Conservation (phyloP, 2,888 invertebrate species). For the Drosophila merina region DNA sequence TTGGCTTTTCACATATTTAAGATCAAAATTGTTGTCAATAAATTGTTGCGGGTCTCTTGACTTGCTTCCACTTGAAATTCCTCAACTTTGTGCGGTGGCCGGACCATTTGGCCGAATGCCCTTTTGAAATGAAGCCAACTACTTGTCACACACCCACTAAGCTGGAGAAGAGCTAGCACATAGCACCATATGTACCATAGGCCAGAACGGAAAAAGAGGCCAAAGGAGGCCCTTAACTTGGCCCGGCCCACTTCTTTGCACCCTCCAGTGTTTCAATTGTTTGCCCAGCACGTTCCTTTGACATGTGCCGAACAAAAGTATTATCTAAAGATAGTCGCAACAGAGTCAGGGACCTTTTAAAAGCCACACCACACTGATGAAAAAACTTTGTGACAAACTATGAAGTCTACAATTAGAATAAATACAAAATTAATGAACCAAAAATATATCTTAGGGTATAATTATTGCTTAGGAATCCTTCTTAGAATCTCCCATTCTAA, state of each 20-base stretch:
- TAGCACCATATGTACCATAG: too few relatives aligned
- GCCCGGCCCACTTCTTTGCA: conserved; percentile 37
- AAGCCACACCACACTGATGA: not conserved
- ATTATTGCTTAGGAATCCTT: not conserved
- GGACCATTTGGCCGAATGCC: conserved; percentile 50
- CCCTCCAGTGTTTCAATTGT: conserved; percentile 31
- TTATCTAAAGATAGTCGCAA: conserved; percentile 41
- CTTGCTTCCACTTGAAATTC: conserved; percentile 33
- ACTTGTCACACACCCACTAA: conserved; percentile 46
- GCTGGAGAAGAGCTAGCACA: conserved; percentile 9
- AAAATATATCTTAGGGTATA: not conserved
- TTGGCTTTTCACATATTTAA: conserved; percentile 13
- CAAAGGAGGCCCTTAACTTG: conserved; percentile 57
- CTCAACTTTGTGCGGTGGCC: conserved; percentile 31
- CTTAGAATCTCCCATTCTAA: not conserved
- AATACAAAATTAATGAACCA: not conserved
- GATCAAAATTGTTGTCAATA: conserved; percentile 29
- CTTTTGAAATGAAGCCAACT: conserved; percentile 63
- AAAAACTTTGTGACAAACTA: not conserved
- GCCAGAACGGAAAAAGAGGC: conserved; percentile 34
- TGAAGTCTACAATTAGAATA: not conserved
- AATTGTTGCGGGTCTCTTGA: conserved; percentile 24
- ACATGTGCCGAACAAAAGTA: conserved; percentile 53
- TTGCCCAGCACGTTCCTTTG: conserved; percentile 35
- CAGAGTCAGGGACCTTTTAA: conserved; percentile 5